Evolutionary conservation across 2,888 invertebrate species (phyloP).

Genomic region (Aphrophora alni): DNA sequence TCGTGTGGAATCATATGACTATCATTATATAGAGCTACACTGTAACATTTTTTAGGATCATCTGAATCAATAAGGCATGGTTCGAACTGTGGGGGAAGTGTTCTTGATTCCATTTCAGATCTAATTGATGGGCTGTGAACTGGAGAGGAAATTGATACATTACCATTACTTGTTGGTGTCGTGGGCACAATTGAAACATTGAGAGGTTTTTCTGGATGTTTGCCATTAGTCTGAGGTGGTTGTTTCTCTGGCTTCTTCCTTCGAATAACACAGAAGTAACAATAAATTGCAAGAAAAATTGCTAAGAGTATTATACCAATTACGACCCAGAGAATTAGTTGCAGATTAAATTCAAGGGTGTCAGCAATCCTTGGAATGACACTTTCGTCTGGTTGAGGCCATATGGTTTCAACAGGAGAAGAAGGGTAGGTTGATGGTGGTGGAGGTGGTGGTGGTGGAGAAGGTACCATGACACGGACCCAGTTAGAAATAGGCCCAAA

Average conservation of each 20-base stretch:
- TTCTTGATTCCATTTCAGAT: slow-evolving; percentile 43
- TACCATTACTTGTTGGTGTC: slow-evolving; percentile 47
- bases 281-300: slow-evolving; percentile 58
- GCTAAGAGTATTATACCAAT: slow-evolving; percentile 59
- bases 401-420: slow-evolving; percentile 56
- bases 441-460: slow-evolving; percentile 62
- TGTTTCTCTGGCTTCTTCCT: slow-evolving; percentile 52
- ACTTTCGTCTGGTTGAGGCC: slow-evolving; percentile 55
- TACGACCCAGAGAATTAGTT: slow-evolving; percentile 60
- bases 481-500: slow-evolving; percentile 63
- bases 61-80: slow-evolving; percentile 56
- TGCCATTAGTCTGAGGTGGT: slow-evolving; percentile 39
- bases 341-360: slow-evolving; percentile 58
- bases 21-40: slow-evolving; percentile 56
- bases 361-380: slow-evolving; percentile 58
- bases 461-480: slow-evolving; percentile 61
- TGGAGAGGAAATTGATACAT: slow-evolving; percentile 45
- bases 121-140: slow-evolving; percentile 43
- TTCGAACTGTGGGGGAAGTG: slow-evolving; percentile 51
- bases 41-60: slow-evolving; percentile 60
- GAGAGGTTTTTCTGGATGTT: slow-evolving; percentile 50
- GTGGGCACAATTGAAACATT: slow-evolving; percentile 59
- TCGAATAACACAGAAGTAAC: slow-evolving; percentile 61
- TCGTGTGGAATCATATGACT: slow-evolving; percentile 36
- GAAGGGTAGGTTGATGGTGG: slow-evolving; percentile 52